phyloP scores from a whole-genome alignment of 2,113 vertebrate species.

The Emydura subglobosa region DNA sequence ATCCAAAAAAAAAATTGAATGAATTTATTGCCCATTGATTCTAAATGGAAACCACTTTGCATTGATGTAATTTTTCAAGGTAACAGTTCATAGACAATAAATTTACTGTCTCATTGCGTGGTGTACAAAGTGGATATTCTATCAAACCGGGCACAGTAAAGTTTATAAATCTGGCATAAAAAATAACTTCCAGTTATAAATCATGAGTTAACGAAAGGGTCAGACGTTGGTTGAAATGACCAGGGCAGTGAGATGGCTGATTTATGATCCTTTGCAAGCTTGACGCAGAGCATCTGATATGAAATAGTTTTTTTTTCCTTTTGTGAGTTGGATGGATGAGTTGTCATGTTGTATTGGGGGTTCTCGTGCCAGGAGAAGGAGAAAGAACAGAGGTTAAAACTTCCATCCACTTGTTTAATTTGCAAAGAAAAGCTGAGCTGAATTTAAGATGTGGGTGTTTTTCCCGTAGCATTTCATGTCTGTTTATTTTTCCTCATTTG shows the following conservation, averaged over 20 bases:
- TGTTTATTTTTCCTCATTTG: slow-evolving; percentile 1
- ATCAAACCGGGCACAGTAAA: slow-evolving; percentile 71
- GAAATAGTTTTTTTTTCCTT: slow-evolving; percentile 33
- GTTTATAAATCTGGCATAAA: slow-evolving; percentile 77
- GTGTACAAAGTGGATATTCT: slow-evolving; percentile 71
- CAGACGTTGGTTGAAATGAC: slow-evolving; percentile 65
- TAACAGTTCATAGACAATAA: slow-evolving; percentile 80
- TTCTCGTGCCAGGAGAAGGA: slow-evolving; percentile 15
- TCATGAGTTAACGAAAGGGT: slow-evolving; percentile 73
- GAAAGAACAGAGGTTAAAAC: slow-evolving; percentile 9
- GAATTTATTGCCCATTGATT: slow-evolving; percentile 71
- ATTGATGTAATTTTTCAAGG: slow-evolving; percentile 85
- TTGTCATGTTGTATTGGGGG: slow-evolving; percentile 17
- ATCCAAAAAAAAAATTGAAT: slow-evolving; percentile 50
- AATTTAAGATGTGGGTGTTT: background rate
- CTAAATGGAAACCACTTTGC: slow-evolving; percentile 80
- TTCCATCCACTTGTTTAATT: background rate
- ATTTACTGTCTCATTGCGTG: slow-evolving; percentile 74
- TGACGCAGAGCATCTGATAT: slow-evolving; percentile 52
- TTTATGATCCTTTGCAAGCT: slow-evolving; percentile 61
- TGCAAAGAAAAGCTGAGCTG: background rate
- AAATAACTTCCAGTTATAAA: slow-evolving; percentile 71
- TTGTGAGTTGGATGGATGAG: slow-evolving; percentile 51
- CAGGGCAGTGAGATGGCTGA: slow-evolving; percentile 64
- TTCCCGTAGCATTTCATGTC: background rate